Evolutionary conservation across 2,888 invertebrate species (phyloP).

Genomic region (Mythimna lalbum): DNA sequence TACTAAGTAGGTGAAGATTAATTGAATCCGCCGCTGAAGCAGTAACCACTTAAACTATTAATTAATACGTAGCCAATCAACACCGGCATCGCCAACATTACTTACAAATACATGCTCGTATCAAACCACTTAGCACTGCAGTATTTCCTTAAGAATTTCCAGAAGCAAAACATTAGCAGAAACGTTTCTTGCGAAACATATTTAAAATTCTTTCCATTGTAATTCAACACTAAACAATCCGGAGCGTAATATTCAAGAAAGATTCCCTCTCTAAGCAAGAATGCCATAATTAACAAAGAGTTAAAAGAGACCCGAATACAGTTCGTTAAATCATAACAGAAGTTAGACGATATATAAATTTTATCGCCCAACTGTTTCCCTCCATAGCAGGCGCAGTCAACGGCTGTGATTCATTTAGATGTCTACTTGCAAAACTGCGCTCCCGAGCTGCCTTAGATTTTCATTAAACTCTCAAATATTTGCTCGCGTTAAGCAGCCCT

Average conservation of each 20-base stretch:
- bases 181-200: slow-evolving; percentile 43
- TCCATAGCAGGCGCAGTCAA: slow-evolving; percentile 73
- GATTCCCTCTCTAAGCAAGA: slow-evolving; percentile 69
- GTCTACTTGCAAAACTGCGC: slow-evolving; percentile 81
- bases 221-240: slow-evolving; percentile 49
- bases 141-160: slow-evolving; percentile 49
- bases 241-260: slow-evolving; percentile 58
- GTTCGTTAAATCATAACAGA: slow-evolving; percentile 88
- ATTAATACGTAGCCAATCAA: slow-evolving; percentile 53
- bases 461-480: slow-evolving; percentile 88
- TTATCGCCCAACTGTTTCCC: slow-evolving; percentile 82
- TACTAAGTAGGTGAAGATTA: slow-evolving; percentile 30
- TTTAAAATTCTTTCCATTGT: slow-evolving; percentile 48
- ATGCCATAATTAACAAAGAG: slow-evolving; percentile 80
- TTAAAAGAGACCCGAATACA: slow-evolving; percentile 79
- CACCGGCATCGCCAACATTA: slow-evolving; percentile 36
- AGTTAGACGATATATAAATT: slow-evolving; percentile 87
- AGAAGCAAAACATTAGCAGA: slow-evolving; percentile 28
- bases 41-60: slow-evolving; percentile 45
- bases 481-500: slow-evolving; percentile 79
- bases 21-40: slow-evolving; percentile 44
- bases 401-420: slow-evolving; percentile 84
- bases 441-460: slow-evolving; percentile 81
- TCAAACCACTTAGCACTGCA: slow-evolving; percentile 46
- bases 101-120: slow-evolving; percentile 23